These are phyloP conservation scores for Apostichopus japonicus DNA, from an alignment of 35 echinoderm and acorn worm species.

Conservation along the genomic window DNA sequence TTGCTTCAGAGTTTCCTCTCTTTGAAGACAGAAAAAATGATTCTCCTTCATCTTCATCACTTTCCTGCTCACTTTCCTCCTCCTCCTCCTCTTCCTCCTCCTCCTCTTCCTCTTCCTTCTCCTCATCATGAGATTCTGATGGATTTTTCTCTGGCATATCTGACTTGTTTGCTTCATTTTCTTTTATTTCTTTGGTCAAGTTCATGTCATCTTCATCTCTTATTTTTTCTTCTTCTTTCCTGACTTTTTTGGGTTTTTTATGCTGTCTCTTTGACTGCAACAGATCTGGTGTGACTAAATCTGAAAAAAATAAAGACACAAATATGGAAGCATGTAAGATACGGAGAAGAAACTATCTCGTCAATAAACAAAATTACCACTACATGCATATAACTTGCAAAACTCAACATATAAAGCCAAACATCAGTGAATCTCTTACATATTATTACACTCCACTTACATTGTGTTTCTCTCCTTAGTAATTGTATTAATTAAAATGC, in stretches of 20 bases:
- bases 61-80: not conserved
- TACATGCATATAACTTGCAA: no score
- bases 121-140: not conserved
- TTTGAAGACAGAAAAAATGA: not conserved
- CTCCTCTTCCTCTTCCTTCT: not conserved
- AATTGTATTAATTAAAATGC: no score
- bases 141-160: not conserved
- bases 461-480: no score
- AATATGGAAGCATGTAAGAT: no score
- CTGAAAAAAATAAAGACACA: not conserved
- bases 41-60: not conserved
- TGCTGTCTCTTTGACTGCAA: not conserved
- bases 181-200: not conserved
- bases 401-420: no score
- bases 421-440: no score
- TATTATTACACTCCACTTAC: no score
- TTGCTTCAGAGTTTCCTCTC: not conserved
- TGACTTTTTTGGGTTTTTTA: not conserved
- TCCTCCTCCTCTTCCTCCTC: no score
- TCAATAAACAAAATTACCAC: no score
- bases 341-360: no score
- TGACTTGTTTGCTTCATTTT: not conserved
- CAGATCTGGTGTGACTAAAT: slow-evolving; percentile 1
- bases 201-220: not conserved
- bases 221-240: not conserved